Percentiles rank a stretch among this genome's conserved stretches.
Conservation (phyloP, 2,113 vertebrate species). For the Rousettus leschenaultii region DNA sequence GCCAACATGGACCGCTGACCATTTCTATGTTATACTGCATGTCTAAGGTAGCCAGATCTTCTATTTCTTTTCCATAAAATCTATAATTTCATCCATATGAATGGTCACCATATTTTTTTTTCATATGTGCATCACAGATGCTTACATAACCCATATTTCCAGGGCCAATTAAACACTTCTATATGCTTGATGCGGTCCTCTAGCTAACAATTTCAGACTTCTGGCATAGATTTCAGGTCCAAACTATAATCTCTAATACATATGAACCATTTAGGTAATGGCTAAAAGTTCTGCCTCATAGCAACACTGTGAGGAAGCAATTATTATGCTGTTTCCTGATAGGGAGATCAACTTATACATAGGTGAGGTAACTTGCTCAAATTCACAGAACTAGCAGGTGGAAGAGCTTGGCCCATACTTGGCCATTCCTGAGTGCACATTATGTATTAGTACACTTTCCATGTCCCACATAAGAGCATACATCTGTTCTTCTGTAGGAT, state of each 20-base stretch:
- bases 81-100: neutral
- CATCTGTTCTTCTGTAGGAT: neutral
- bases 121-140: neutral
- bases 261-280: neutral
- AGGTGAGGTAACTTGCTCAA: neutral
- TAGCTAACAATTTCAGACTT: neutral
- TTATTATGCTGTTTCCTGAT: neutral
- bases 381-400: neutral
- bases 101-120: neutral
- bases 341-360: neutral
- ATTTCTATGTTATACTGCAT: neutral
- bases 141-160: neutral
- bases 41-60: neutral
- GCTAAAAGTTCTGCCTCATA: neutral
- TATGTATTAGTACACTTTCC: neutral
- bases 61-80: neutral
- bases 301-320: neutral
- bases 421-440: neutral
- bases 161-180: neutral
- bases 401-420: neutral
- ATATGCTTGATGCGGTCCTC: neutral
- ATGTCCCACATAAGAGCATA: neutral
- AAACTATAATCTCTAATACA: neutral
- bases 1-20: too few relatives aligned
- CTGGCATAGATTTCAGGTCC: neutral